phyloP scores from a whole-genome alignment of 2,888 invertebrate species.

The Nephrotoma flavescens region DNA sequence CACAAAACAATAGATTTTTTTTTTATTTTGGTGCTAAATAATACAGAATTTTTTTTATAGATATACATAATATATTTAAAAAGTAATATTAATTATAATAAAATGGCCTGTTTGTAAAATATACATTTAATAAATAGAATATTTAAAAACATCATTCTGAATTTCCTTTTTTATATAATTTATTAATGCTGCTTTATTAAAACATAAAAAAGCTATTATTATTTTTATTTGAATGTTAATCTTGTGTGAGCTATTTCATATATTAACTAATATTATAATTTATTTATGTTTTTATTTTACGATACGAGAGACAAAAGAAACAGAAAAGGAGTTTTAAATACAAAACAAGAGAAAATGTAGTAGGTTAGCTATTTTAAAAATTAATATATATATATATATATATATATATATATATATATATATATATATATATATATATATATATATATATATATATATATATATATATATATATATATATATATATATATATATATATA shows the following conservation, averaged over 20 bases:
- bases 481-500: background rate
- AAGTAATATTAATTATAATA: background rate
- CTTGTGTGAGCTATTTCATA: background rate
- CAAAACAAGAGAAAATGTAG: background rate
- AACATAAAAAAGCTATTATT: background rate
- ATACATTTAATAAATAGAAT: background rate
- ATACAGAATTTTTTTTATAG: background rate
- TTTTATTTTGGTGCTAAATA: background rate
- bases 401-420: background rate
- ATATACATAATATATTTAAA: background rate
- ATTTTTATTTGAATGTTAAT: background rate
- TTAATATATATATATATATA: background rate
- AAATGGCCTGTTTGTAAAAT: background rate
- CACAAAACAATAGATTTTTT: background rate
- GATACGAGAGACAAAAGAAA: background rate
- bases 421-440: background rate
- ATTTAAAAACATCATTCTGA: background rate
- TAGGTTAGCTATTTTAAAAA: conserved; percentile 4
- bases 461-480: background rate
- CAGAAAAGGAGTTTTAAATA: background rate
- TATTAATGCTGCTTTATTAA: background rate
- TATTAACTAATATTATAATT: background rate
- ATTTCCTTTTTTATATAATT: background rate
- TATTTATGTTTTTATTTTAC: background rate
- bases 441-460: background rate